Percentiles rank a stretch among this genome's conserved stretches.
Evolutionary conservation across 2,888 invertebrate species (phyloP).

Genomic region (Nyleta sp.): DNA sequence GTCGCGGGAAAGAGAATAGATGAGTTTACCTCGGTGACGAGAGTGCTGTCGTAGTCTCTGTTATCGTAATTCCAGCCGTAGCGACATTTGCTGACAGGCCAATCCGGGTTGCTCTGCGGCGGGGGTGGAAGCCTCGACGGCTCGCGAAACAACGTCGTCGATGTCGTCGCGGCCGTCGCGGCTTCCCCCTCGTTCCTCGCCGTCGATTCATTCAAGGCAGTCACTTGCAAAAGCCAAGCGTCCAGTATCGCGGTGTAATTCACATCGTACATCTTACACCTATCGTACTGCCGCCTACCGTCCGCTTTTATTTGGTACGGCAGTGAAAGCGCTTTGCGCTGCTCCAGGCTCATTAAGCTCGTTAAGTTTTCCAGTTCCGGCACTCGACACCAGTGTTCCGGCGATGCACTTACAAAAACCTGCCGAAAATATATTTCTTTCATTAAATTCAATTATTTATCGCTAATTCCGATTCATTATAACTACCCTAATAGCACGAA

Average conservation of each 20-base stretch:
- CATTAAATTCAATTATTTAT: no score
- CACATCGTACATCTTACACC: constrained; percentile 84
- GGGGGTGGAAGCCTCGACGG: constrained; percentile 72
- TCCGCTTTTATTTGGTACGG: constrained; percentile 82
- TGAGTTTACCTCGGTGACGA: constrained; percentile 86
- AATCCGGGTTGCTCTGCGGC: constrained; percentile 79
- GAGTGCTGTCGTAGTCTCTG: constrained; percentile 86
- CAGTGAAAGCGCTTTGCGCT: constrained; percentile 84
- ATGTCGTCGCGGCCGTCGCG: constrained; percentile 45
- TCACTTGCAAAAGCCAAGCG: constrained; percentile 73
- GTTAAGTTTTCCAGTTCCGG: constrained; percentile 83
- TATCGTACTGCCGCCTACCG: constrained; percentile 82
- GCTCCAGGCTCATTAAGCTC: constrained; percentile 82
- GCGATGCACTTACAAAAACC: constrained; percentile 88
- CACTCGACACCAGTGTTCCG: constrained; percentile 87
- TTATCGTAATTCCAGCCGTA: constrained; percentile 86
- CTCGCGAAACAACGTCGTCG: constrained; percentile 67
- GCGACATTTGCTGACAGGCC: constrained; percentile 83
- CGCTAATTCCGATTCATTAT: no score
- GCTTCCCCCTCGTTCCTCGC: constrained; percentile 1
- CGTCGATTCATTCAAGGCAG: constrained; percentile 42
- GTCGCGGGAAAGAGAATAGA: constrained; percentile 44
- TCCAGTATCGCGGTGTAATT: constrained; percentile 82
- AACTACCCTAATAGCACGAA: no score
- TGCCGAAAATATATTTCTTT: constrained; percentile 72